Evolutionary conservation across 2,888 invertebrate genomes (phyloP), one percentile per base, ranked within the genome.

Genomic region (Ceriagrion tenellum): DNA sequence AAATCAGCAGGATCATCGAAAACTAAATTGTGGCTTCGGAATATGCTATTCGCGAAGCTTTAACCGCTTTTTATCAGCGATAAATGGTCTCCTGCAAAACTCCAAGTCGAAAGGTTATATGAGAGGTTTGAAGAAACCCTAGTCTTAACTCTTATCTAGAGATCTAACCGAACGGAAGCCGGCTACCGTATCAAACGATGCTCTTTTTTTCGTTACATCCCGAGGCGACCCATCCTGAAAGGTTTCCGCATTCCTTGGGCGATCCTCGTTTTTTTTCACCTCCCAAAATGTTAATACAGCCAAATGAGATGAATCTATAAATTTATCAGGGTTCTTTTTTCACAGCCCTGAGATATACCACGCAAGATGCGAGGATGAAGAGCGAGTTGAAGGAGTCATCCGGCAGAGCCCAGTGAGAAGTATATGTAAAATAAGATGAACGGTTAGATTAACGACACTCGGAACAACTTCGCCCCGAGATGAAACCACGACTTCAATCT

Each of bases 161-260:
- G 81, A 81, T 81, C 81, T 81, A 13, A 13, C 81, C 30, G 81
- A 81, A 81, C 81, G 81, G 81, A 81, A 81, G 81, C 81, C 81
- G 35, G 81, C 81, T 81, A 81, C 81, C 81, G 81, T 81, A 35
- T 81, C 81, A 81, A 81, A 81, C 81, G 81, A 1, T 35, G 81
- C 13, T 35, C 30, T 74, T 59, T 81, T 81, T 81, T 81, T 35
- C 81, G 81, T 81, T 81, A 30, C 35, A 35, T 30, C 81, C 12
- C 81, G 30, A 81, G 81, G 81, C 12, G 16, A 81, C 81, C 35
- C 59, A 91, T 59, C 91, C 55, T 40, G 30, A 69, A 40, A 26
- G 63, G 69, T 93, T 89, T 93, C 93, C 93, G 93, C 93, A 93
- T 93, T 93, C 93, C n/a, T 63, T 6, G 26, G 81, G 35, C 81